Evolutionary conservation across 2,888 invertebrate genomes (phyloP).

Genomic region (Hirtodrosophila histrioides): DNA sequence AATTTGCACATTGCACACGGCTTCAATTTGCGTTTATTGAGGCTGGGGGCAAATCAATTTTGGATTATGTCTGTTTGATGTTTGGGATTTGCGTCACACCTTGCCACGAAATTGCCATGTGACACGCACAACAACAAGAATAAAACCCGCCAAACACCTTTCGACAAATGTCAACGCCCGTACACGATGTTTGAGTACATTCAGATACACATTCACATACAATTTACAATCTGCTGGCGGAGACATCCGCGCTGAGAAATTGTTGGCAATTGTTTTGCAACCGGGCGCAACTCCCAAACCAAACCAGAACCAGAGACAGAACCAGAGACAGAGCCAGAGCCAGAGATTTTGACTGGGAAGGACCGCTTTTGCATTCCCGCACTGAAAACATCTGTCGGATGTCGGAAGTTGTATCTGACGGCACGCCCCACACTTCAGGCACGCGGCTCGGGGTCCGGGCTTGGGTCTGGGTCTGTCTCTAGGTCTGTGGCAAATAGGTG

Average conservation of each 20-base stretch:
- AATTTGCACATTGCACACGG: slow-evolving; percentile 39
- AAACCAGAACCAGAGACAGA: too few species aligned
- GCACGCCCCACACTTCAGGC: slow-evolving; percentile 71
- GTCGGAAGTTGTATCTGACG: slow-evolving; percentile 81
- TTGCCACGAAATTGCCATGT: slow-evolving; percentile 50
- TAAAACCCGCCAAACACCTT: slow-evolving; percentile 62
- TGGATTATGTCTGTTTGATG: slow-evolving; percentile 63
- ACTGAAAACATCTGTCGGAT: slow-evolving; percentile 72
- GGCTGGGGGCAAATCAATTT: slow-evolving; percentile 42
- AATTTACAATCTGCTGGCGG: slow-evolving; percentile 64
- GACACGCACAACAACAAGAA: slow-evolving; percentile 24
- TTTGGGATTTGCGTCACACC: slow-evolving; percentile 67
- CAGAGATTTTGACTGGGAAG: slow-evolving; percentile 1
- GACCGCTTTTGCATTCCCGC: slow-evolving; percentile 44
- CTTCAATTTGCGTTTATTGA: not conserved
- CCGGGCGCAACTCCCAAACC: slow-evolving; percentile 61
- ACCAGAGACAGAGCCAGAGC: not conserved
- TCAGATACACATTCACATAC: slow-evolving; percentile 45
- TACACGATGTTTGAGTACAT: slow-evolving; percentile 51
- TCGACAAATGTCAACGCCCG: slow-evolving; percentile 71
- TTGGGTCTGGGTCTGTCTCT: not conserved
- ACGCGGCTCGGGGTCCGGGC: slow-evolving; percentile 32
- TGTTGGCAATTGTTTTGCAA: slow-evolving; percentile 73
- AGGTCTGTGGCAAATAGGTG: slow-evolving; percentile 29
- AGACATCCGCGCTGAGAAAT: slow-evolving; percentile 70